Percentiles rank a stretch among this genome's conserved stretches.
phyloP scores from a whole-genome alignment of 2,888 invertebrate genomes.

The Tiliacea aurago region DNA sequence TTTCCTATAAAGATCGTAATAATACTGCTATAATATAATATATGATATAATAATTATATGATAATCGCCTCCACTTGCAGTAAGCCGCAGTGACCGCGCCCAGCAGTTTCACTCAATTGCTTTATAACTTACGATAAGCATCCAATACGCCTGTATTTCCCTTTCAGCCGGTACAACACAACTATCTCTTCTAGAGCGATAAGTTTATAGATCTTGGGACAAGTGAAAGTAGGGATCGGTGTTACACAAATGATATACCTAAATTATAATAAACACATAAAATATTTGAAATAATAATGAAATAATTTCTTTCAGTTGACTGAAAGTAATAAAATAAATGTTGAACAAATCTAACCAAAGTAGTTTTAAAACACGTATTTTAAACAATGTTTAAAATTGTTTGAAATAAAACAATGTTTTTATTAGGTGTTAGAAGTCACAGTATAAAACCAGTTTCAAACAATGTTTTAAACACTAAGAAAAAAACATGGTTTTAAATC shows the following conservation, averaged over 20 bases:
- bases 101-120: constrained; percentile 43
- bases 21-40: constrained; percentile 8
- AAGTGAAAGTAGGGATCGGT: constrained; percentile 16
- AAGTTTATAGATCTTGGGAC: constrained; percentile 11
- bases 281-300: background rate
- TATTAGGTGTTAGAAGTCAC: no score
- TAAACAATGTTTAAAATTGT: no score
- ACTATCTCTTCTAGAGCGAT: constrained; percentile 8
- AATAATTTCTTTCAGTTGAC: background rate
- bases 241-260: background rate
- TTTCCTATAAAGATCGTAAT: background rate
- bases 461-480: no score
- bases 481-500: no score
- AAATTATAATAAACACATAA: background rate
- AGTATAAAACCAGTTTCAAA: no score
- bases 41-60: no score
- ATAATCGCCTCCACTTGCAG: constrained; percentile 8
- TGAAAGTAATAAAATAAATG: background rate
- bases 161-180: constrained; percentile 32
- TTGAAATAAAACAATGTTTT: no score
- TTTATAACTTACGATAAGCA: constrained; percentile 43
- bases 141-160: constrained; percentile 38
- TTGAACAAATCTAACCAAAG: no score
- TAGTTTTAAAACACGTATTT: no score
- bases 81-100: constrained; percentile 22